Evolutionary conservation across 1,140 invertebrate species (phyloP).

Genomic region (Brachystomella parvula): DNA sequence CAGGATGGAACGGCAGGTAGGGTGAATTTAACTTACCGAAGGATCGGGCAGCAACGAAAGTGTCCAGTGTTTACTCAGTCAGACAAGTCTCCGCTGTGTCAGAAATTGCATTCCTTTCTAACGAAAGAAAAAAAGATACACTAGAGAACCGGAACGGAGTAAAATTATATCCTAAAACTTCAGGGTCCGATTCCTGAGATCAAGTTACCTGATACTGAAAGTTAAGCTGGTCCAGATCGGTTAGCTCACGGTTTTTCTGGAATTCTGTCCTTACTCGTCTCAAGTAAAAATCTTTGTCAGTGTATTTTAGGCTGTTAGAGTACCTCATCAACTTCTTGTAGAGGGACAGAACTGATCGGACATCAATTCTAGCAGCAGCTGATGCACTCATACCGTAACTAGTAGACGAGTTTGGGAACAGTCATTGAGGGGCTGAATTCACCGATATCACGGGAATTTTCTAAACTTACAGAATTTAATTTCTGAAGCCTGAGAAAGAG

Average conservation of each 20-base stretch:
- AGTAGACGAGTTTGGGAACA: too few species aligned
- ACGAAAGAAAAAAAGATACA: constrained; percentile 39
- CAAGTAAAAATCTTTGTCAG: constrained; percentile 53
- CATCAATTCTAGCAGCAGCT: constrained; percentile 15
- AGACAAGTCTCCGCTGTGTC: constrained; percentile 45
- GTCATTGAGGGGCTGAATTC: background rate
- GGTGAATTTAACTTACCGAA: too few species aligned
- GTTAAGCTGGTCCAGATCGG: constrained; percentile 47
- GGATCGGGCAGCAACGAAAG: background rate
- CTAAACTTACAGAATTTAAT: background rate
- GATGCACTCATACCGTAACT: too few species aligned
- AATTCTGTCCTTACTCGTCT: constrained; percentile 53
- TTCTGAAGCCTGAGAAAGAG: background rate
- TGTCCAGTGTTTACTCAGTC: constrained; percentile 31
- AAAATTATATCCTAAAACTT: background rate
- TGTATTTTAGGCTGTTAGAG: constrained; percentile 51
- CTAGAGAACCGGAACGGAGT: background rate
- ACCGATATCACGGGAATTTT: too few species aligned
- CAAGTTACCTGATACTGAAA: constrained; percentile 52
- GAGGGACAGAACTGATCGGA: constrained; percentile 46
- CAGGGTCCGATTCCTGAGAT: background rate
- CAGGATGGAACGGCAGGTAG: too few species aligned
- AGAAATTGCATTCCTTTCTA: constrained; percentile 51
- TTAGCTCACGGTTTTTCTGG: constrained; percentile 49
- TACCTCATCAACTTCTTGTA: constrained; percentile 56